These are phyloP conservation scores for Turritopsis dohrnii DNA, from an alignment of 30 jellyfish, hydroid and myxozoan species.

Conservation along the genomic window DNA sequence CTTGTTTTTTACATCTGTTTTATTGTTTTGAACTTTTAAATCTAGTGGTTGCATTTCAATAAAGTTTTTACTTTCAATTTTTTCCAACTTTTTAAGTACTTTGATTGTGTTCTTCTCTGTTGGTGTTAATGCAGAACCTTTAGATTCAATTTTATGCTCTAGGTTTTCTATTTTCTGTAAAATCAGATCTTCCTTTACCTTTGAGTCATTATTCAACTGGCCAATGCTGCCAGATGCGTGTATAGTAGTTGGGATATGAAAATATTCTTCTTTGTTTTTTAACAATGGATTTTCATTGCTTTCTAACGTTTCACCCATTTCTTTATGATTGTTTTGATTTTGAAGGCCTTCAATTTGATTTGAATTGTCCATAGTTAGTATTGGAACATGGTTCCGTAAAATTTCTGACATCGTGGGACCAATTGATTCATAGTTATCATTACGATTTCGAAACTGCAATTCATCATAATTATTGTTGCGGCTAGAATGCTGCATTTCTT, in stretches of 20 bases:
- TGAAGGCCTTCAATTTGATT: not conserved
- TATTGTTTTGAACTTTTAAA: slow-evolving; percentile 37
- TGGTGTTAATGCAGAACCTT: not conserved
- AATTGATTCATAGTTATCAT: slow-evolving; percentile 7
- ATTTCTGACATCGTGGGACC: not conserved
- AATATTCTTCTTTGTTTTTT: not conserved
- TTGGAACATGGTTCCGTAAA: not conserved
- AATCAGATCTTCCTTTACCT: slow-evolving; percentile 22
- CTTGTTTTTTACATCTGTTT: slow-evolving; percentile 12
- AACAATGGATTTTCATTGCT: not conserved
- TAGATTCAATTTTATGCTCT: slow-evolving; percentile 19
- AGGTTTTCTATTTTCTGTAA: slow-evolving; percentile 17
- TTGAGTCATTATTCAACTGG: not conserved
- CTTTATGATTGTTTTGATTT: not conserved
- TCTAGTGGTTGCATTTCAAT: not conserved
- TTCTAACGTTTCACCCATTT: not conserved
- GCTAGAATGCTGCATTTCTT: slow-evolving; percentile 8
- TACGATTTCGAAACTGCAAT: not conserved
- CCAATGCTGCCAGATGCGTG: not conserved
- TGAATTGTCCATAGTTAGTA: not conserved
- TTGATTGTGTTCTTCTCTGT: not conserved
- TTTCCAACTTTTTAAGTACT: not conserved
- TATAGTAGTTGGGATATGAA: not conserved
- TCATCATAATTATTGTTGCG: slow-evolving; percentile 9
- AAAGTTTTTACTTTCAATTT: not conserved